Conservation (phyloP, 2,113 vertebrate species). For the Gnathonemus echidnorhynchus region DNA sequence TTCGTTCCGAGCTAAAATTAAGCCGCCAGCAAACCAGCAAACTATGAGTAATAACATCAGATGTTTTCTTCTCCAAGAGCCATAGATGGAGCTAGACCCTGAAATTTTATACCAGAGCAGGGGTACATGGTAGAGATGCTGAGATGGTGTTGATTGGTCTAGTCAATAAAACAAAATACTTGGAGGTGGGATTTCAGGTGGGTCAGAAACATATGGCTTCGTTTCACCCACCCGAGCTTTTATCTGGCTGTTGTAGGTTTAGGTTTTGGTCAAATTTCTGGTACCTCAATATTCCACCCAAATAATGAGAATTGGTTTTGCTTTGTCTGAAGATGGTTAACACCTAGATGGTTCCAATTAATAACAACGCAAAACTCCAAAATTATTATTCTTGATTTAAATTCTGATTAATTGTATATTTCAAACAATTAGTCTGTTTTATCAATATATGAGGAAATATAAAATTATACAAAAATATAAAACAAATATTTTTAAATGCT, state of each 20-base stretch:
- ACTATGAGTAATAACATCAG: not conserved
- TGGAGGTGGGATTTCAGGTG: not conserved
- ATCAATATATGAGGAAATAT: not conserved
- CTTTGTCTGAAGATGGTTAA: not conserved
- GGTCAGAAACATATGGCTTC: not conserved
- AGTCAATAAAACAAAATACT: not conserved
- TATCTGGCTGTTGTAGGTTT: not conserved
- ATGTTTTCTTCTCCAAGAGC: not conserved
- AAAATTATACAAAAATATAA: not conserved
- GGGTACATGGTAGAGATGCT: not conserved
- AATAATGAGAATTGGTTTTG: not conserved
- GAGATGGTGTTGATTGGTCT: not conserved
- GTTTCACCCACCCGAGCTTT: not conserved
- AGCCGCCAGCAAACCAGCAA: not conserved
- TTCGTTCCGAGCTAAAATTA: not conserved
- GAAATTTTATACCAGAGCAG: not conserved
- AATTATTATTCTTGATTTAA: not conserved
- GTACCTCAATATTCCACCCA: not conserved
- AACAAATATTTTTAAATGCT: not conserved
- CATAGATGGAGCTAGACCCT: not conserved
- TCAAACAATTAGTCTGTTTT: not conserved
- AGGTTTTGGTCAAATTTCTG: not conserved
- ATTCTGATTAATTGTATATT: not conserved
- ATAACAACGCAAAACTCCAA: not conserved
- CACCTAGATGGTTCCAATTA: not conserved